These are phyloP conservation scores for Rhysida immarginata DNA, from an alignment of 1,140 invertebrate genomes.

Conservation along the genomic window DNA sequence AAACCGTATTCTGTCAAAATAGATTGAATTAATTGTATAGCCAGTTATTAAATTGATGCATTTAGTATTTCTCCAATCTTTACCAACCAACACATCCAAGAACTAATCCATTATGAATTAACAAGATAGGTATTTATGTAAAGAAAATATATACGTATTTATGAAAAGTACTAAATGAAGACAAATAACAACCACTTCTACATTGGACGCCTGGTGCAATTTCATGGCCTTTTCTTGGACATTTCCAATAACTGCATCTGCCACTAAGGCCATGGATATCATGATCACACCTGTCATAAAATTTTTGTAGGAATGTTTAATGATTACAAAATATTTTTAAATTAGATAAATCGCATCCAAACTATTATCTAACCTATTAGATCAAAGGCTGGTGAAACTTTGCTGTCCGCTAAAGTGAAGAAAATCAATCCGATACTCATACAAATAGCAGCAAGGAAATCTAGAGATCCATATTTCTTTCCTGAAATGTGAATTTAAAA, in stretches of 20 bases:
- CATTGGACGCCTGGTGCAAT: slow-evolving; percentile 59
- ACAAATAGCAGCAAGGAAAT: slow-evolving; percentile 62
- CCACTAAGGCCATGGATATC: slow-evolving; percentile 71
- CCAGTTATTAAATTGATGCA: no score
- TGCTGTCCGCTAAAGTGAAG: slow-evolving; percentile 82
- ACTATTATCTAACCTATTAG: background rate
- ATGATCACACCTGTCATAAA: slow-evolving; percentile 52
- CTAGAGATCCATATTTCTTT: slow-evolving; percentile 66
- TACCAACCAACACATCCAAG: no score
- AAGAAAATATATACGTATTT: no score
- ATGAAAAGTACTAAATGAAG: no score
- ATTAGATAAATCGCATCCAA: background rate
- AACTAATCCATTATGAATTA: no score
- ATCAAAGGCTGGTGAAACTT: slow-evolving; percentile 76
- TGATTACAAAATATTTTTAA: no score
- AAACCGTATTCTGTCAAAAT: no score
- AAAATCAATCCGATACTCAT: slow-evolving; percentile 85
- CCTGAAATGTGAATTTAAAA: slow-evolving; percentile 24
- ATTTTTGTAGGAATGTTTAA: no score
- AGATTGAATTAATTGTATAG: no score
- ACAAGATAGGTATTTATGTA: no score
- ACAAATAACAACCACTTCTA: slow-evolving; percentile 50
- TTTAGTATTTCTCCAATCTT: no score
- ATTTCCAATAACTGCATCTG: slow-evolving; percentile 89
- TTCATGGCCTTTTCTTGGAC: slow-evolving; percentile 91